phyloP scores from a whole-genome alignment of 1,140 invertebrate genomes.

The Lepidostoma basale region DNA sequence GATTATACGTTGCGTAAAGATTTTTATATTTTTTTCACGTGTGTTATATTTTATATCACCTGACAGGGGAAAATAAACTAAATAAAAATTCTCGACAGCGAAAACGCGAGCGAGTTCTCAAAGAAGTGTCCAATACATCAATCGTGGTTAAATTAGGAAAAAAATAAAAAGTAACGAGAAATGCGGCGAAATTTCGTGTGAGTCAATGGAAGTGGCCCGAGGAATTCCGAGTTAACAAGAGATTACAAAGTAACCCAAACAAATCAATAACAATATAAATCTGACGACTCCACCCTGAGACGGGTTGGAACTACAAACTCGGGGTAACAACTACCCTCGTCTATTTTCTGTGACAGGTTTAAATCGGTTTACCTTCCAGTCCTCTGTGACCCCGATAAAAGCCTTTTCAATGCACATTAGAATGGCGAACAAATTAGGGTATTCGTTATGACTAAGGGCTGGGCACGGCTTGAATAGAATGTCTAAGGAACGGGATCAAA shows the following conservation, averaged over 20 bases:
- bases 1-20: too few species aligned
- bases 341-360: constrained; percentile 32
- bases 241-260: constrained; percentile 26
- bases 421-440: constrained; percentile 27
- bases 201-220: too few species aligned
- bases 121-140: too few species aligned
- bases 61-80: too few species aligned
- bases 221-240: not conserved
- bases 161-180: too few species aligned
- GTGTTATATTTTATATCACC: too few species aligned
- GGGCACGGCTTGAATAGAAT: not conserved
- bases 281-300: constrained; percentile 19
- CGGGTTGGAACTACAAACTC: constrained; percentile 11
- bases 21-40: too few species aligned
- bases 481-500: not conserved
- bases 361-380: constrained; percentile 21
- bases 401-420: constrained; percentile 34
- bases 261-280: constrained; percentile 32
- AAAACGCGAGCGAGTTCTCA: too few species aligned
- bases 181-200: too few species aligned
- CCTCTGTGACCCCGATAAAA: constrained; percentile 28
- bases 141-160: too few species aligned
- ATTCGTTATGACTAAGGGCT: constrained; percentile 2
- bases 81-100: too few species aligned
- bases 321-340: constrained; percentile 29